Percentiles rank a stretch among this genome's conserved stretches.
Evolutionary conservation across 2,797 vertebrate genomes (phyloP).

Genomic region (Hoplostethus atlanticus): DNA sequence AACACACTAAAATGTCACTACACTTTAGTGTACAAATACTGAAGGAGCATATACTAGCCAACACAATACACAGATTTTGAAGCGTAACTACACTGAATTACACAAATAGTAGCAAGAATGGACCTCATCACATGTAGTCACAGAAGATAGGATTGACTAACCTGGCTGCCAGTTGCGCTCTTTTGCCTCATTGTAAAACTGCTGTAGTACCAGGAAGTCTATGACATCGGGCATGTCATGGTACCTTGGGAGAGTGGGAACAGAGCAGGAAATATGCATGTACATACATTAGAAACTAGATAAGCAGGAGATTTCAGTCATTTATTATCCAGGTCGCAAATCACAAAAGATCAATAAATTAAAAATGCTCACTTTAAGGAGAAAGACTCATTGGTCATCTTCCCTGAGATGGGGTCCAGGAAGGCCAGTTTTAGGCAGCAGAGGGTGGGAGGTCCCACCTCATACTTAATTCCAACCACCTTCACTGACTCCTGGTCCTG

Average conservation of each 20-base stretch:
- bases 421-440: constrained; percentile 98
- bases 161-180: constrained; percentile 97
- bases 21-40: not conserved
- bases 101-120: not conserved
- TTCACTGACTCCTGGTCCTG: constrained; percentile 99
- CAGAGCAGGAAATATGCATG: constrained; percentile 2
- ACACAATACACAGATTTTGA: not conserved
- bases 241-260: constrained; percentile 84
- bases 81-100: not conserved
- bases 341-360: not conserved
- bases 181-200: constrained; percentile 98
- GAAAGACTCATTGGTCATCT: constrained; percentile 98
- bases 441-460: constrained; percentile 95
- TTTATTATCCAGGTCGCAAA: constrained; percentile 1
- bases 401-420: constrained; percentile 95
- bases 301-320: not conserved
- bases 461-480: constrained; percentile 97
- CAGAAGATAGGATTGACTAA: constrained; percentile 61
- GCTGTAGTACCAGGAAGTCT: constrained; percentile 97
- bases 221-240: constrained; percentile 99
- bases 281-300: not conserved
- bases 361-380: constrained; percentile 92
- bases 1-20: not conserved
- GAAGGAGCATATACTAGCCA: not conserved
- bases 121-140: not conserved